A percentile compares a stretch with the other conserved stretches of the same genome.
Evolutionary conservation across 2,113 vertebrate species (phyloP).

Genomic region (Macrotis lagotis): DNA sequence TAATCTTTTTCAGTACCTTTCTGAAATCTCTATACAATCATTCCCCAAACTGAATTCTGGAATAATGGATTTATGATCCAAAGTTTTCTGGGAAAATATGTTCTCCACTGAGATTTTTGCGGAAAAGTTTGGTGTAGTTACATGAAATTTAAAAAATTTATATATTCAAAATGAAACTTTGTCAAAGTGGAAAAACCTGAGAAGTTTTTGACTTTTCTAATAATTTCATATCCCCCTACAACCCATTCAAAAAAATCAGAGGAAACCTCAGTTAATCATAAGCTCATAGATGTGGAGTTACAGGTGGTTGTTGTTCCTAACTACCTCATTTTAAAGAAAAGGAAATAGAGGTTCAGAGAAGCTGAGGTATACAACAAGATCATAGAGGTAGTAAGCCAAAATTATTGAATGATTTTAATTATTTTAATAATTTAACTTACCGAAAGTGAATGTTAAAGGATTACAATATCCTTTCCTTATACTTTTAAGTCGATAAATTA

Average conservation of each 20-base stretch:
- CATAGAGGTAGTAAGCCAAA: neutral
- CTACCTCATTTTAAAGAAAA: neutral
- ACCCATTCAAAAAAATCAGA: neutral
- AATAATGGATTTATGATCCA: neutral
- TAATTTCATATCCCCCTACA: neutral
- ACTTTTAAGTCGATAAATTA: neutral
- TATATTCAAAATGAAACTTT: slow-evolving; percentile 1
- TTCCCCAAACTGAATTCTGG: neutral
- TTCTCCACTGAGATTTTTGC: neutral
- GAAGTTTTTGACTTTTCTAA: neutral
- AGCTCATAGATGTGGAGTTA: neutral
- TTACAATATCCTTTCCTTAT: neutral
- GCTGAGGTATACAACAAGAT: neutral
- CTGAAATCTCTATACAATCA: neutral
- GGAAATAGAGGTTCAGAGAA: neutral
- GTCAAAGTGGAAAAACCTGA: slow-evolving; percentile 23
- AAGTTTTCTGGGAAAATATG: neutral
- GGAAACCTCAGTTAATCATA: neutral
- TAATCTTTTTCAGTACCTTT: slow-evolving; percentile 25
- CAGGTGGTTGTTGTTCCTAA: neutral
- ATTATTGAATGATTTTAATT: neutral
- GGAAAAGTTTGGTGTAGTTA: neutral
- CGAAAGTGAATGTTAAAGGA: neutral
- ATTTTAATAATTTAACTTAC: neutral
- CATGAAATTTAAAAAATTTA: neutral